Evolutionary conservation across 2,797 vertebrate genomes (phyloP).

Genomic region (Apogon hyalosoma): DNA sequence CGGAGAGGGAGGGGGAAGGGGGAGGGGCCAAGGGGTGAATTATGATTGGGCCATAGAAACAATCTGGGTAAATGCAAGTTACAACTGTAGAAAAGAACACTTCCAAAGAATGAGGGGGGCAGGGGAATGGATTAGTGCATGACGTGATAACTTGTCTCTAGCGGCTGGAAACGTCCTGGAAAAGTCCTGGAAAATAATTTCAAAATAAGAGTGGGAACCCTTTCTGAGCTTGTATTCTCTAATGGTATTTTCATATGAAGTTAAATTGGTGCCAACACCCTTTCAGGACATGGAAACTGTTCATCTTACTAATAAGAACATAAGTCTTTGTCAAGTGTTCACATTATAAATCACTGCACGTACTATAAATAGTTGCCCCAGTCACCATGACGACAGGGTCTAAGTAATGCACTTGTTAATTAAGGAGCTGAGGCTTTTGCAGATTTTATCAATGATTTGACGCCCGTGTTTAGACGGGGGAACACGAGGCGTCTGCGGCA

Average conservation of each 20-base stretch:
- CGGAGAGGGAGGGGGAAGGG: too few species aligned
- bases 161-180: too few species aligned
- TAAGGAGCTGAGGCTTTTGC: conserved; percentile 37
- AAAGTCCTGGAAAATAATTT: too few species aligned
- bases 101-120: too few species aligned
- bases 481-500: too few species aligned
- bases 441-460: conserved; percentile 45
- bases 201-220: too few species aligned
- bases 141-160: too few species aligned
- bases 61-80: too few species aligned
- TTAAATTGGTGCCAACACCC: background rate
- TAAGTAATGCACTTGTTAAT: conserved; percentile 65
- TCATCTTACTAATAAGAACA: conserved; percentile 45
- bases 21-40: too few species aligned
- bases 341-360: conserved; percentile 37
- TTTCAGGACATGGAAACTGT: conserved; percentile 16
- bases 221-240: background rate
- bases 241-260: background rate
- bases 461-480: conserved; percentile 21
- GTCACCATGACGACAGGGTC: conserved; percentile 60
- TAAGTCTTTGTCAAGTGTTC: conserved; percentile 45
- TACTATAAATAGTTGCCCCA: conserved; percentile 57
- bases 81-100: too few species aligned
- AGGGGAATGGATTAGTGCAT: too few species aligned
- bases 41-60: too few species aligned